Evolutionary conservation across 2,888 invertebrate species (phyloP).

Genomic region (Myopa testacea): DNA sequence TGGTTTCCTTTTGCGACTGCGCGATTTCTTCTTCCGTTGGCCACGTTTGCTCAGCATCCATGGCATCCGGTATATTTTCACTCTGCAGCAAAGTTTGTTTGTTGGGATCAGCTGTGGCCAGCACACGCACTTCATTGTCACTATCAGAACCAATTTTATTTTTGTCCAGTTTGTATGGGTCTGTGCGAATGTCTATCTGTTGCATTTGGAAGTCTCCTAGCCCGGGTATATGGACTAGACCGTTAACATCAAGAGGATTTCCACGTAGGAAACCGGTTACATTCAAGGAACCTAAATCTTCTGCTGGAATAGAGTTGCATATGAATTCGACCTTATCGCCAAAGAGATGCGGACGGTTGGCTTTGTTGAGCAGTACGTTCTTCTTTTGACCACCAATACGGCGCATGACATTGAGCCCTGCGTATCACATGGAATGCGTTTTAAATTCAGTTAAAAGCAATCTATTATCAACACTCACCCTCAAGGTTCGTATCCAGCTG

Average conservation of each 20-base stretch:
- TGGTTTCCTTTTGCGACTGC: slow-evolving; percentile 72
- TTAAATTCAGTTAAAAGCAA: background rate
- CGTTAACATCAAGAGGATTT: slow-evolving; percentile 85
- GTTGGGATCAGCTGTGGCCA: slow-evolving; percentile 73
- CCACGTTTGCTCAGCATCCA: slow-evolving; percentile 98
- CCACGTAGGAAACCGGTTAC: slow-evolving; percentile 91
- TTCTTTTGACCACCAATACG: slow-evolving; percentile 87
- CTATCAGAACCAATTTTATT: slow-evolving; percentile 51
- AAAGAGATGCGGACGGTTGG: slow-evolving; percentile 84
- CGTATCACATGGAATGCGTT: background rate
- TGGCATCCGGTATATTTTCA: slow-evolving; percentile 87
- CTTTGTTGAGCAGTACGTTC: slow-evolving; percentile 78
- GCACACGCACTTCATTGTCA: slow-evolving; percentile 63
- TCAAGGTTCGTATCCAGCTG: slow-evolving; percentile 81
- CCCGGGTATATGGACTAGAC: slow-evolving; percentile 90
- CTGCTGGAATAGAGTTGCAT: slow-evolving; percentile 66
- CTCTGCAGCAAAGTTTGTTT: slow-evolving; percentile 81
- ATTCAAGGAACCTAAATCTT: slow-evolving; percentile 75
- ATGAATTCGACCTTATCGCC: slow-evolving; percentile 83
- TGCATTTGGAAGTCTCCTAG: slow-evolving; percentile 93
- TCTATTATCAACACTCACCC: slow-evolving; percentile 63
- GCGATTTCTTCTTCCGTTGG: slow-evolving; percentile 92
- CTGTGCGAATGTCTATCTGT: slow-evolving; percentile 78
- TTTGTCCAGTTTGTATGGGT: slow-evolving; percentile 77
- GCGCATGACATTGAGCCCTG: slow-evolving; percentile 74